phyloP scores from a whole-genome alignment of 2,888 invertebrate species.

The Agrochola circellaris region DNA sequence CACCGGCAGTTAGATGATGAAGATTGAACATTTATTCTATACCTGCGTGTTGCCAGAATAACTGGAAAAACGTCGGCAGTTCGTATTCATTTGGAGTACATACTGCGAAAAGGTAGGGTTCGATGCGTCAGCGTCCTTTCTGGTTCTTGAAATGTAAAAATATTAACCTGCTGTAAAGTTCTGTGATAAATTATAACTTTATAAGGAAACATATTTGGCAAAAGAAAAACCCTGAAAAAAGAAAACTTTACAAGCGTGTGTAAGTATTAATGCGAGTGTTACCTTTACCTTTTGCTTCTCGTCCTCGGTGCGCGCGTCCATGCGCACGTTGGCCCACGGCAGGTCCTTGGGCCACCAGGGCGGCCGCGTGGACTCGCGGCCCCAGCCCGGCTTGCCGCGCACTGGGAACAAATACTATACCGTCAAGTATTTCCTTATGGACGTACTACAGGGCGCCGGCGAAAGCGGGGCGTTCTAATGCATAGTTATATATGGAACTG shows the following conservation, averaged over 20 bases:
- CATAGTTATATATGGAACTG: too few relatives aligned
- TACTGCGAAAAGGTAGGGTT: background rate
- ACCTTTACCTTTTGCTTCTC: conserved; percentile 97
- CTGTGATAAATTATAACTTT: background rate
- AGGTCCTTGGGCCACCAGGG: conserved; percentile 99
- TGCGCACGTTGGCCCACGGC: conserved; percentile 99
- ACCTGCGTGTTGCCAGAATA: background rate
- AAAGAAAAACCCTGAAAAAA: background rate
- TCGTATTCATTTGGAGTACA: background rate
- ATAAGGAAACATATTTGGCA: background rate
- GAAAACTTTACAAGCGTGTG: background rate
- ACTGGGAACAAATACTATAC: conserved; percentile 75
- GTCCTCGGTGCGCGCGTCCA: conserved; percentile 98
- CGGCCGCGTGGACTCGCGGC: conserved; percentile 98
- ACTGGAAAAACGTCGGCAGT: background rate
- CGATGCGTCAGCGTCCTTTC: background rate
- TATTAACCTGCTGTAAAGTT: conserved; percentile 8
- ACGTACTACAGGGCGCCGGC: too few relatives aligned
- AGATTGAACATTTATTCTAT: background rate
- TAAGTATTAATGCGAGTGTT: conserved; percentile 1
- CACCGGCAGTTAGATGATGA: too few relatives aligned
- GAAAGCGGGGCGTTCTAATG: too few relatives aligned
- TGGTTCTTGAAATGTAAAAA: conserved; percentile 6
- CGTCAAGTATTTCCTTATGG: background rate
- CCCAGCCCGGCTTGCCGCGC: conserved; percentile 99